These are phyloP conservation scores for Limnephilus auricula DNA, from an alignment of 2,888 invertebrate genomes.

Conservation along the genomic window DNA sequence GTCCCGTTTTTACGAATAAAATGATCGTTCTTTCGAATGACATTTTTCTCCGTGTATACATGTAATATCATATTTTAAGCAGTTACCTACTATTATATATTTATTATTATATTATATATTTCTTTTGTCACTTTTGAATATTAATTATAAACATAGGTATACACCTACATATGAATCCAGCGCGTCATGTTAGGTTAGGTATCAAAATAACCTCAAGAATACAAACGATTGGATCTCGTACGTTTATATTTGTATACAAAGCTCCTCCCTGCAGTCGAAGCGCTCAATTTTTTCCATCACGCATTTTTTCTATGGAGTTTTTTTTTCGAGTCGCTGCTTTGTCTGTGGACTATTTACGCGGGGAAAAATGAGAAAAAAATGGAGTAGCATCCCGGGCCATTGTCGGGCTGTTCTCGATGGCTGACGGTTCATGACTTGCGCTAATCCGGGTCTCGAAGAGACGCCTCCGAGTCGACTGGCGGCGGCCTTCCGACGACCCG, in stretches of 20 bases:
- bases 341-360: slow-evolving; percentile 45
- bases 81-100: background rate
- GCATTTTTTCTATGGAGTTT: background rate
- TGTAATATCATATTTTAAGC: background rate
- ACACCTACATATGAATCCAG: background rate
- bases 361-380: slow-evolving; percentile 61
- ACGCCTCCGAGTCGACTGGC: slow-evolving; percentile 43
- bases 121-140: background rate
- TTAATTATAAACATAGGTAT: background rate
- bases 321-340: background rate
- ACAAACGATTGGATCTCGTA: background rate
- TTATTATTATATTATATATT: background rate
- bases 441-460: slow-evolving; percentile 22
- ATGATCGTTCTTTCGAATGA: no score
- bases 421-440: slow-evolving; percentile 46
- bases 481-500: slow-evolving; percentile 47
- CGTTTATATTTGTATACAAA: slow-evolving; percentile 13
- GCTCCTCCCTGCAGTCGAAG: background rate
- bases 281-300: background rate
- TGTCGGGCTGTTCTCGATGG: slow-evolving; percentile 44
- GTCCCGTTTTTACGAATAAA: no score
- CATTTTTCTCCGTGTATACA: no score
- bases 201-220: background rate
- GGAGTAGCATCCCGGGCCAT: slow-evolving; percentile 41
- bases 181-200: background rate